Conservation (phyloP, 2,888 invertebrate species). For the Drosophila anomelani region DNA sequence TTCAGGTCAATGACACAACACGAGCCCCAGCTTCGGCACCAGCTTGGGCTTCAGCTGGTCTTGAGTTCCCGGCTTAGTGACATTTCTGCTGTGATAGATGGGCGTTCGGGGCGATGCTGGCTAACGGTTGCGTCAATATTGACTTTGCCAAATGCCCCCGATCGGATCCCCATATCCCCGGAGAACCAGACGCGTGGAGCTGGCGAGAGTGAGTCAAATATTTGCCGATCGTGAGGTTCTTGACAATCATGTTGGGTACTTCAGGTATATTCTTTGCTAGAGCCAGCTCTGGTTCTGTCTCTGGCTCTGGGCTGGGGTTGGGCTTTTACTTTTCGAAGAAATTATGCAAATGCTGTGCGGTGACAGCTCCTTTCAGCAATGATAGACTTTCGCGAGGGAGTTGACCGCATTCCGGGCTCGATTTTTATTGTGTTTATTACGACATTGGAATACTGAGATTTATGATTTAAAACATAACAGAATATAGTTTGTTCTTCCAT, state of each 20-base stretch:
- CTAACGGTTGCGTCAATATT: slow-evolving; percentile 74
- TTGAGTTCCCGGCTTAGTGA: slow-evolving; percentile 44
- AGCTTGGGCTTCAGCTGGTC: slow-evolving; percentile 5
- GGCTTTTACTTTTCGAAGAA: slow-evolving; percentile 71
- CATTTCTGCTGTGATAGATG: slow-evolving; percentile 52
- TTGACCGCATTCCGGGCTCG: slow-evolving; percentile 70
- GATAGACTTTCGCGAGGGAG: slow-evolving; percentile 48
- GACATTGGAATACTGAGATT: slow-evolving; percentile 32
- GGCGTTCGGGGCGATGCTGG: slow-evolving; percentile 62
- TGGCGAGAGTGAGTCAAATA: slow-evolving; percentile 59
- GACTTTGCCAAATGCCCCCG: slow-evolving; percentile 66
- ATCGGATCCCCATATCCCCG: background rate
- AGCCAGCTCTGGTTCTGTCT: slow-evolving; percentile 1
- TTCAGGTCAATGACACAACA: slow-evolving; percentile 53
- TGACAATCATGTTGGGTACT: slow-evolving; percentile 32
- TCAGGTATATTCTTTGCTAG: background rate
- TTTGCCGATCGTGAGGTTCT: slow-evolving; percentile 50
- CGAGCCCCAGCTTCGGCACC: slow-evolving; percentile 25
- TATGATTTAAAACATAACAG: too few relatives aligned
- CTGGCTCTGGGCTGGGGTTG: slow-evolving; percentile 28
- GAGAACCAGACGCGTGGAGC: slow-evolving; percentile 7
- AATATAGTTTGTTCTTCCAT: too few relatives aligned
- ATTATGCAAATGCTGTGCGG: slow-evolving; percentile 57
- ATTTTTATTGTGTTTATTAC: slow-evolving; percentile 8
- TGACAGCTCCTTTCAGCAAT: slow-evolving; percentile 14